Evolutionary conservation across 2,888 invertebrate species (phyloP).

Genomic region (Poecilobothrus nobilitatus): DNA sequence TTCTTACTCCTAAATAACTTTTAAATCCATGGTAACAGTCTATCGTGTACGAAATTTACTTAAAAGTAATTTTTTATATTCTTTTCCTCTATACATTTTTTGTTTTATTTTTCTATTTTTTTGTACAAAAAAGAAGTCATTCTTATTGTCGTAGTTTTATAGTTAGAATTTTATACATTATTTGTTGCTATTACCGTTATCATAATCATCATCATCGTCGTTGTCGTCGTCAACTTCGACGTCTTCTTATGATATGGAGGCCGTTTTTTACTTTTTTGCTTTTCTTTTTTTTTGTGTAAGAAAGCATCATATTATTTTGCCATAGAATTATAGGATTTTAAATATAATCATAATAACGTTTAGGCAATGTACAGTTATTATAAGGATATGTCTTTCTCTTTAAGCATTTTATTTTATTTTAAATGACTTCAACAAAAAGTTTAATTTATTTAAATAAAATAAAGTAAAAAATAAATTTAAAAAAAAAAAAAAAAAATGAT

Average conservation of each 20-base stretch:
- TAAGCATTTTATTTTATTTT: neutral
- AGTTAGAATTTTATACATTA: neutral
- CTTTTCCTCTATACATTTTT: neutral
- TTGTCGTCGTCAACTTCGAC: neutral
- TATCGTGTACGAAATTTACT: no score
- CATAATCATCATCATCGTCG: neutral
- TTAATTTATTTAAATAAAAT: neutral
- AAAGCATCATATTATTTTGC: neutral
- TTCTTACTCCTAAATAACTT: no score
- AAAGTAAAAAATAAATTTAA: neutral
- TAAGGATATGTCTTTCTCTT: neutral
- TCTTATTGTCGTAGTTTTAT: neutral
- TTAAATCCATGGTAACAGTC: no score
- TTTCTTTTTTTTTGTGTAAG: neutral
- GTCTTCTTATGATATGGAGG: neutral
- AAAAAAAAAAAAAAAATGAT: neutral
- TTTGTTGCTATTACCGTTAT: no score
- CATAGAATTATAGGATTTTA: neutral
- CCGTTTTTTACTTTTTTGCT: neutral
- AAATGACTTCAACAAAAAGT: neutral
- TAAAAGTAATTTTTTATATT: no score
- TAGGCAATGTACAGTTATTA: slow-evolving; percentile 3
- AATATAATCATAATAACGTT: neutral
- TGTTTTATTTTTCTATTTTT: no score
- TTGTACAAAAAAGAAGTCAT: neutral